A percentile compares a stretch with the other conserved stretches of the same genome.
Evolutionary conservation across 2,888 invertebrate species (phyloP).

Genomic region (Xylocampa areola): DNA sequence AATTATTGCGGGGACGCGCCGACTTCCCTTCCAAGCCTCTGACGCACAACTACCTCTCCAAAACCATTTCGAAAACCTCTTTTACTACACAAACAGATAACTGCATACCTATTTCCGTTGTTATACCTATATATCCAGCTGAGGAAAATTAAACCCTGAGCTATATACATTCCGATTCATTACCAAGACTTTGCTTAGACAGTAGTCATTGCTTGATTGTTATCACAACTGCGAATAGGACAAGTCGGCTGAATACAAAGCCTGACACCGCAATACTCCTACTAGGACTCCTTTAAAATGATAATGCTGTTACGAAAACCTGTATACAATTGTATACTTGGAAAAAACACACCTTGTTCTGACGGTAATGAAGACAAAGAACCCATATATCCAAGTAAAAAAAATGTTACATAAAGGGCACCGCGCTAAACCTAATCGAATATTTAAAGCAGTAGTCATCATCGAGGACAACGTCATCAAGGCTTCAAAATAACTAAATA

Average conservation of each 20-base stretch:
- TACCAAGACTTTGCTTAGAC: too few relatives aligned
- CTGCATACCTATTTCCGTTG: conserved; percentile 20
- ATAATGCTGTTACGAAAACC: too few relatives aligned
- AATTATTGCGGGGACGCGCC: conserved; percentile 77
- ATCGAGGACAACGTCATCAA: conserved; percentile 9
- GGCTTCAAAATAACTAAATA: conserved; percentile 26
- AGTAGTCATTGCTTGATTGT: too few relatives aligned
- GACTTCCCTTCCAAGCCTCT: conserved; percentile 72
- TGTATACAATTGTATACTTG: too few relatives aligned
- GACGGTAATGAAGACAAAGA: too few relatives aligned
- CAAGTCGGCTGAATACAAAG: too few relatives aligned
- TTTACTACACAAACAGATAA: conserved; percentile 42
- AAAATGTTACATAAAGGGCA: neutral
- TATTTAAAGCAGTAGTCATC: conserved; percentile 28
- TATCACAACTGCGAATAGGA: too few relatives aligned
- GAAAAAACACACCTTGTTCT: too few relatives aligned
- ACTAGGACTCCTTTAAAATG: too few relatives aligned
- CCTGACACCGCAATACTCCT: too few relatives aligned
- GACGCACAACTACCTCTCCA: conserved; percentile 54
- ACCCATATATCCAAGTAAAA: too few relatives aligned
- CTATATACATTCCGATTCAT: neutral
- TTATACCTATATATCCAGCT: neutral
- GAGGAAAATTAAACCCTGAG: neutral
- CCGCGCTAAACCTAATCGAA: conserved; percentile 10
- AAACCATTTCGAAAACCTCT: conserved; percentile 45